phyloP scores from a whole-genome alignment of 2,888 invertebrate genomes.

The Malacosoma neustria region DNA sequence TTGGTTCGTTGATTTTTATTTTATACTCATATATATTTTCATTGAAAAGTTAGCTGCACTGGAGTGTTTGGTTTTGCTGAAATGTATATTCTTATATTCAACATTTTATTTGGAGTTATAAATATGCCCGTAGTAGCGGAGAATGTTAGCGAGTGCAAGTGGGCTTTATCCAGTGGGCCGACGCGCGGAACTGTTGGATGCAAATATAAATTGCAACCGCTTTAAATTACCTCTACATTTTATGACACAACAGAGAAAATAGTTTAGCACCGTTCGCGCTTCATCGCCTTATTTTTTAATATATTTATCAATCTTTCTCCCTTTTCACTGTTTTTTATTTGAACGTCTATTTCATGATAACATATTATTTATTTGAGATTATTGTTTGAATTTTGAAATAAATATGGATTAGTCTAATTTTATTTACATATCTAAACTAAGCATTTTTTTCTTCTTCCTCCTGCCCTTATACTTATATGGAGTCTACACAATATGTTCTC shows the following conservation, averaged over 20 bases:
- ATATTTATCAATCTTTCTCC: slow-evolving; percentile 21
- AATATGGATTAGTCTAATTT: not conserved
- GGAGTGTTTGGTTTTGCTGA: not conserved
- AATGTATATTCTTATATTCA: not conserved
- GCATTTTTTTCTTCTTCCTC: too few species aligned
- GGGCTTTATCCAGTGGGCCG: slow-evolving; percentile 40
- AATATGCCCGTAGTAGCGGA: slow-evolving; percentile 23
- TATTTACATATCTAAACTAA: too few species aligned
- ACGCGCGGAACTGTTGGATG: slow-evolving; percentile 36
- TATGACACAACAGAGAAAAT: slow-evolving; percentile 48
- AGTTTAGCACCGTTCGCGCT: slow-evolving; percentile 32
- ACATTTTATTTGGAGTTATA: slow-evolving; percentile 19
- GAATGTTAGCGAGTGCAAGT: slow-evolving; percentile 29
- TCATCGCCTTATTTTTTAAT: slow-evolving; percentile 29
- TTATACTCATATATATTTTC: not conserved
- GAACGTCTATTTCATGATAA: too few species aligned
- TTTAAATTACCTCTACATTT: slow-evolving; percentile 53
- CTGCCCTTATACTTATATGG: too few species aligned
- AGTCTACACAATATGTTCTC: too few species aligned
- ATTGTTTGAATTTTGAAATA: slow-evolving; percentile 1
- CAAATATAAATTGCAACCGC: slow-evolving; percentile 53
- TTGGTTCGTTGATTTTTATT: not conserved
- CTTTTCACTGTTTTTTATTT: slow-evolving; percentile 7
- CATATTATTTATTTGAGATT: too few species aligned
- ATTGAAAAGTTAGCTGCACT: not conserved